Evolutionary conservation across 2,113 vertebrate species (phyloP).

Genomic region (Polypterus senegalus): DNA sequence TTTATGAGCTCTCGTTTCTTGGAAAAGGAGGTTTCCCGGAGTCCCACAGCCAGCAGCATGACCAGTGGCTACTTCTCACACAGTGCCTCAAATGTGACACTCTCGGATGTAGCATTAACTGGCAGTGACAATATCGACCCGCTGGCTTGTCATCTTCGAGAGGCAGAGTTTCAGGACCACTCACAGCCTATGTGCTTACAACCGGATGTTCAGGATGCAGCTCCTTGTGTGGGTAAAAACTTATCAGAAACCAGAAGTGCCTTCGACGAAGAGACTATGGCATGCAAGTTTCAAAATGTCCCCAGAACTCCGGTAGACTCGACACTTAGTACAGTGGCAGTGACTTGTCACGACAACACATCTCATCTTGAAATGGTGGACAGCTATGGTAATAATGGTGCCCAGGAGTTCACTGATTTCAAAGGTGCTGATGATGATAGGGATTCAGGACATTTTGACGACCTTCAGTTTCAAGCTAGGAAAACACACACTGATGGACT

Average conservation of each 20-base stretch:
- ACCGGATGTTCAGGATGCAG: conserved; percentile 40
- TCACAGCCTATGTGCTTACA: conserved; percentile 21
- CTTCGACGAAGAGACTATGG: conserved; percentile 39
- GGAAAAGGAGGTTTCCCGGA: conserved; percentile 74
- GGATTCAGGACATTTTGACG: conserved; percentile 49
- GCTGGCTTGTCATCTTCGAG: conserved; percentile 45
- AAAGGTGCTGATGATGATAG: conserved; percentile 75
- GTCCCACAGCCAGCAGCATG: conserved; percentile 89
- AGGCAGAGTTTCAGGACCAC: conserved; percentile 40
- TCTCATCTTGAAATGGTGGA: no score
- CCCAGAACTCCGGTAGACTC: conserved; percentile 21
- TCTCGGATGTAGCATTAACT: conserved; percentile 79
- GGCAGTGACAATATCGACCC: conserved; percentile 84
- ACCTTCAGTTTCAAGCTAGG: conserved; percentile 21
- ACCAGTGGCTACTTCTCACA: conserved; percentile 96
- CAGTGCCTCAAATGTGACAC: conserved; percentile 85
- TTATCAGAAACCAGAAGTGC: conserved; percentile 51
- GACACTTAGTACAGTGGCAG: conserved; percentile 15
- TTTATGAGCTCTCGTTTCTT: conserved; percentile 40
- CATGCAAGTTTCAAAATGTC: conserved; percentile 32
- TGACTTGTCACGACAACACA: no score
- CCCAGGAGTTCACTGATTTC: conserved; percentile 79
- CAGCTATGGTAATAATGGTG: neutral
- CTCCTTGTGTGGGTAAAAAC: conserved; percentile 26
- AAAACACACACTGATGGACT: conserved; percentile 6